Percentiles rank a stretch among this genome's conserved stretches.
Conservation (phyloP, 2,797 vertebrate species). For the Phalloptychus januarius region DNA sequence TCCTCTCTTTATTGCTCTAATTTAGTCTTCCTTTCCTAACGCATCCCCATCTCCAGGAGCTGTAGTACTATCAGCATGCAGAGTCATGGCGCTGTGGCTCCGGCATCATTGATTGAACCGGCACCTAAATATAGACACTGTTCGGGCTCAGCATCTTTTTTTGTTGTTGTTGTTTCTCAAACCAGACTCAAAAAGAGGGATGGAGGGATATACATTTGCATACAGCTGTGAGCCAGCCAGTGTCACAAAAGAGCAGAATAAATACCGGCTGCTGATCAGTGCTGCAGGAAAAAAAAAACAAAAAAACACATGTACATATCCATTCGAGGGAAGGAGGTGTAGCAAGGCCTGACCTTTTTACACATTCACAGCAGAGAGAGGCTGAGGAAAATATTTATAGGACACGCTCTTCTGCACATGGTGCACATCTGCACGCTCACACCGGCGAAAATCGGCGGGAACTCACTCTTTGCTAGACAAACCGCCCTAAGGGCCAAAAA, state of each 20-base stretch:
- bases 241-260: slow-evolving; percentile 11
- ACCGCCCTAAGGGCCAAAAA: slow-evolving; percentile 37
- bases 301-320: slow-evolving; percentile 23
- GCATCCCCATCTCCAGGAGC: slow-evolving; percentile 39
- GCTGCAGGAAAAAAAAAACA: slow-evolving; percentile 6
- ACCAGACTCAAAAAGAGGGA: slow-evolving; percentile 45
- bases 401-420: slow-evolving; percentile 12
- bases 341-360: slow-evolving; percentile 58
- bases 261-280: slow-evolving; percentile 13
- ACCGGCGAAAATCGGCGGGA: neutral
- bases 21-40: slow-evolving; percentile 21
- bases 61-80: slow-evolving; percentile 71
- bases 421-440: slow-evolving; percentile 6
- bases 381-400: slow-evolving; percentile 35
- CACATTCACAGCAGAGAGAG: slow-evolving; percentile 49
- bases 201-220: slow-evolving; percentile 22
- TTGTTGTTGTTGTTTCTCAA: neutral
- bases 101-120: slow-evolving; percentile 70
- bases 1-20: slow-evolving; percentile 21
- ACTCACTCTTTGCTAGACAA: slow-evolving; percentile 28
- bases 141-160: slow-evolving; percentile 68
- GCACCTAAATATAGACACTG: slow-evolving; percentile 74
- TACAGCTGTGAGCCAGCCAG: slow-evolving; percentile 9
- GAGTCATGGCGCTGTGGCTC: slow-evolving; percentile 69
- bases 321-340: slow-evolving; percentile 35